Conservation (phyloP, 2,113 vertebrate species). For the Hippoglossus stenolepis region DNA sequence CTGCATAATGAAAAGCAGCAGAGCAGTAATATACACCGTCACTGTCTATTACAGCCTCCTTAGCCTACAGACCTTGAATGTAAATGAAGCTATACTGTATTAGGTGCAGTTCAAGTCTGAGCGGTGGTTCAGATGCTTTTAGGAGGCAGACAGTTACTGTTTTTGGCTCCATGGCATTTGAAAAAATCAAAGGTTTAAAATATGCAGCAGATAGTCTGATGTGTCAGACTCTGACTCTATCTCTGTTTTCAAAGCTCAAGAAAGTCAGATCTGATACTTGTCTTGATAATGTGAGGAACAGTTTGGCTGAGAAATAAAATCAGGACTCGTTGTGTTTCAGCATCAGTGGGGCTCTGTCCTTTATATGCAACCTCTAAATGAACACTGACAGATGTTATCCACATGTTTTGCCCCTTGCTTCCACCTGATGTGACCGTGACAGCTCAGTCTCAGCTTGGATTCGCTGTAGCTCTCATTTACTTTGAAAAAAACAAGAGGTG, state of each 20-base stretch:
- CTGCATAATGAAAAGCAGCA: slow-evolving; percentile 76
- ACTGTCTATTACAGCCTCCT: slow-evolving; percentile 73
- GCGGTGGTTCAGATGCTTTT: slow-evolving; percentile 36
- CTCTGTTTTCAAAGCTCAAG: not conserved
- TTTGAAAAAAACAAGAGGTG: no score
- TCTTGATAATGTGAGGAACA: not conserved
- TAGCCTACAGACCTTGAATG: slow-evolving; percentile 71
- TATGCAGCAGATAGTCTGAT: not conserved
- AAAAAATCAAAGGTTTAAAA: not conserved
- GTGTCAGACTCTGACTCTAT: not conserved
- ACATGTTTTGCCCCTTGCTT: no score
- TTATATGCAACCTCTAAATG: not conserved
- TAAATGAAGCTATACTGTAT: slow-evolving; percentile 53
- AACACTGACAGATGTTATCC: not conserved
- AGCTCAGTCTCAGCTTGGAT: no score
- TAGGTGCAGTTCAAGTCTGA: slow-evolving; percentile 35
- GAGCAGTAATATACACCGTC: slow-evolving; percentile 70
- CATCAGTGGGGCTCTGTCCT: not conserved
- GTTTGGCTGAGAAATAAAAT: not conserved
- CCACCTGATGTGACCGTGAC: no score
- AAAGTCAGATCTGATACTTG: not conserved
- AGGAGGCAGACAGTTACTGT: slow-evolving; percentile 16
- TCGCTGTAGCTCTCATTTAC: no score
- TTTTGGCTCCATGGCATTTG: not conserved
- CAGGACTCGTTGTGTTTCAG: not conserved